A percentile compares a stretch with the other conserved stretches of the same genome.
Conservation (phyloP, 2,797 vertebrate genomes). For the Sciurus carolinensis region DNA sequence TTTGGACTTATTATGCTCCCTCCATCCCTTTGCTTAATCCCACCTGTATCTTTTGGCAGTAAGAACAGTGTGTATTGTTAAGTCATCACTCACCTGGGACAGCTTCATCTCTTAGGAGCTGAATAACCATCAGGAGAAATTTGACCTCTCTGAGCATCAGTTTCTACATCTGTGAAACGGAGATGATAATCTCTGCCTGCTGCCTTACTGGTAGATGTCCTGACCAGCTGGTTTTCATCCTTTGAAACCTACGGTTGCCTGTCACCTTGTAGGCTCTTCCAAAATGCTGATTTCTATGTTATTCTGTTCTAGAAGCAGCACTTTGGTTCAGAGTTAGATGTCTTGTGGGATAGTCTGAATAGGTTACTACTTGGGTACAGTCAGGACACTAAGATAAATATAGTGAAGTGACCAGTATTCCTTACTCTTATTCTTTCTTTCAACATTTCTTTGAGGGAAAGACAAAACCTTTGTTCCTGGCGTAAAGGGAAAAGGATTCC, state of each 20-base stretch:
- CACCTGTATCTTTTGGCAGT: background rate
- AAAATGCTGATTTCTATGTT: background rate
- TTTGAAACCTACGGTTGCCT: background rate
- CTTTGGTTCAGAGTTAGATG: background rate
- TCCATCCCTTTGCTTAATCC: background rate
- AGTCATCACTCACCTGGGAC: background rate
- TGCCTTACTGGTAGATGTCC: background rate
- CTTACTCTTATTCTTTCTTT: background rate
- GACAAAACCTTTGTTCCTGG: background rate
- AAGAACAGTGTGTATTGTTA: background rate
- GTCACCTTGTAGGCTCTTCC: background rate
- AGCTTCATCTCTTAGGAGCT: background rate
- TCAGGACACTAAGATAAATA: background rate
- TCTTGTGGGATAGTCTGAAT: background rate
- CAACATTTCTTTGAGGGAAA: background rate
- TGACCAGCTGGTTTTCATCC: background rate
- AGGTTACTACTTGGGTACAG: background rate
- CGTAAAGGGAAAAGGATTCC: background rate
- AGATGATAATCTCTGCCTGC: background rate
- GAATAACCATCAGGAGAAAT: background rate
- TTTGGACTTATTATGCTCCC: background rate
- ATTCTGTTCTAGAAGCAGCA: background rate
- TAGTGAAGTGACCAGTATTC: too few relatives aligned
- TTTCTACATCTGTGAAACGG: background rate
- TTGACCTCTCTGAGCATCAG: background rate